Conservation (phyloP, 2,797 vertebrate genomes). For the Syngnathus acus region DNA sequence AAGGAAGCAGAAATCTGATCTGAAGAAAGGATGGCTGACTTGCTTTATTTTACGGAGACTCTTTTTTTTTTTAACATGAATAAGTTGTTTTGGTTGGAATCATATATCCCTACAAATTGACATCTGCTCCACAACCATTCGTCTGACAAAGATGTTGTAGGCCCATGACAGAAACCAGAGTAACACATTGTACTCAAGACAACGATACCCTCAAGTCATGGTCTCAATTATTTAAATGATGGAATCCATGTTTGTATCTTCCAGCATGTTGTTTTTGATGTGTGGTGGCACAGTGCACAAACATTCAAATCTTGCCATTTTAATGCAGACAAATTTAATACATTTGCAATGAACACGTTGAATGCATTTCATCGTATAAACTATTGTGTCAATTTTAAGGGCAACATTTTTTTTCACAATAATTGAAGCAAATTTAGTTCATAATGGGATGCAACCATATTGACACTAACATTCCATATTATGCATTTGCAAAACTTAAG, state of each 20-base stretch:
- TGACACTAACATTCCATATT: not conserved
- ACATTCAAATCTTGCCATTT: not conserved
- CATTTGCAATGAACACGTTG: not conserved
- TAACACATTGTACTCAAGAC: not conserved
- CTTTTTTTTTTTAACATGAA: not conserved
- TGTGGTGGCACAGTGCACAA: not conserved
- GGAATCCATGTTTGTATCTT: conserved; percentile 2
- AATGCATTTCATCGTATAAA: not conserved
- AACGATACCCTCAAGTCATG: not conserved
- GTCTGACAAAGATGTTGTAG: not conserved
- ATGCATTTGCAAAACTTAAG: no score
- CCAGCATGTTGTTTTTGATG: not conserved
- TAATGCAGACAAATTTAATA: not conserved
- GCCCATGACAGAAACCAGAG: not conserved
- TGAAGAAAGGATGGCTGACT: not conserved
- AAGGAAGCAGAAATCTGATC: not conserved
- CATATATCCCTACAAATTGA: not conserved
- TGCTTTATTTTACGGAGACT: not conserved
- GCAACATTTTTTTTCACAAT: not conserved
- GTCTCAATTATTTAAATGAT: not conserved
- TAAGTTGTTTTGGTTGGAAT: not conserved
- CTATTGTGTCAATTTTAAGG: not conserved
- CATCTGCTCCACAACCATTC: not conserved
- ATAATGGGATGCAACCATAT: not conserved
- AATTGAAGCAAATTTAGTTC: not conserved